Evolutionary conservation across 1,140 invertebrate species (phyloP), one percentile per base, ranked within the genome.

Genomic region (Fopius arisanus): DNA sequence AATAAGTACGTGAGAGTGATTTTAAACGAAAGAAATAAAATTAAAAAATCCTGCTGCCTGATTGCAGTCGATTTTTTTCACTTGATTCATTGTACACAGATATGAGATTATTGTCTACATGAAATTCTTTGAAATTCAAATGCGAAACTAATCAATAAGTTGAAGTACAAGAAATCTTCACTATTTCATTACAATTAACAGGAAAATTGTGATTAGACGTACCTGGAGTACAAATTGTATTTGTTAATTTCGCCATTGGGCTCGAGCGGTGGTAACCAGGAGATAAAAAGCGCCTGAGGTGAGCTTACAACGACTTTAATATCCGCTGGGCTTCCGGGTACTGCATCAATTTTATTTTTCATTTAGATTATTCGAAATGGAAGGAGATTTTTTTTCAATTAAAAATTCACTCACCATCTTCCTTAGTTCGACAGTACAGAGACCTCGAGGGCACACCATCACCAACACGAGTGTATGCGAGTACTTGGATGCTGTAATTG

Each of bases 401-500:
- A 65, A 75, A 67, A 73, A 78, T 74, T 66, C 28, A 76, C 77
- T 65, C 89, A 95, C 94, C 92, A 88, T 96, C 95, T 88, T 96
- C 94, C 71, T 94, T 92, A 1, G 96, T 97, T 76, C 92, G 91
- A 78, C 95, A 95, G 79, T 91, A 94, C 21, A 93, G 89, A 0
- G 93, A 90, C 65, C 89, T 84, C 3, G 94, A 93, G 6, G 92
- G 83, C 6, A 92, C 89, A 0, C 96, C 95, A 80, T 95, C 94
- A 0, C 96, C 96, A 77, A 94, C 92, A 81, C 93, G 90, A 0
- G 95, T 97, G 82, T 91, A 95, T 0, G 95, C 95, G 70, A 95
- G 80, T 0, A 96, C 92, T 84, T 95, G 93, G 51, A 97, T 90
- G 79, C 93, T 96, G 85, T 97, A 97, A 86, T 96, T 97, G 3